Conservation (phyloP, 2,113 vertebrate genomes). For the Stictonetta naevosa region DNA sequence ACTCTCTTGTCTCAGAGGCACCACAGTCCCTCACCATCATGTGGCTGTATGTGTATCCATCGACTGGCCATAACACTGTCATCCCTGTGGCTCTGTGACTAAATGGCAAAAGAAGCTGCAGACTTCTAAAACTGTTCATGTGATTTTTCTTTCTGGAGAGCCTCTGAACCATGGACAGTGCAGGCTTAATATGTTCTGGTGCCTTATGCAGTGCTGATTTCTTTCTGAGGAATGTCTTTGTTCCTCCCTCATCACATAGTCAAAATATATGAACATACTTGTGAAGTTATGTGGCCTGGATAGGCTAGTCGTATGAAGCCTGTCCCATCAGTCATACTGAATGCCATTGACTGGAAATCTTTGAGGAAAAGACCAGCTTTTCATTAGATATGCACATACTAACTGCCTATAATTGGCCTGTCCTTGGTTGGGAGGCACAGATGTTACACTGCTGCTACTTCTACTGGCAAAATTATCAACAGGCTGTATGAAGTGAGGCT, state of each 20-base stretch:
- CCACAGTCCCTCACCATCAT: fast-evolving
- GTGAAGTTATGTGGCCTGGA: neutral
- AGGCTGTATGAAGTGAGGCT: neutral
- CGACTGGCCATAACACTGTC: fast-evolving
- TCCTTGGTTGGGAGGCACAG: neutral
- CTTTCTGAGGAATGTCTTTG: neutral
- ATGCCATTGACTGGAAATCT: neutral
- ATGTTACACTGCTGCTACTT: neutral
- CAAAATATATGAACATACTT: neutral
- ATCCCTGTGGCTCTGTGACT: fast-evolving
- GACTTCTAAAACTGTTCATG: neutral
- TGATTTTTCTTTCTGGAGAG: neutral
- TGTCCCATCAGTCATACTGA: neutral
- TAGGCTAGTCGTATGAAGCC: neutral
- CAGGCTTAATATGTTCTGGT: neutral
- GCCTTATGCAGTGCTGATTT: neutral
- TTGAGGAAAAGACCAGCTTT: neutral
- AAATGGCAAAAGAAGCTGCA: neutral
- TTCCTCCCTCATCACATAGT: neutral
- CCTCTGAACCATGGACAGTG: neutral
- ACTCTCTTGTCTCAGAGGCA: neutral
- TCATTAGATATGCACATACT: neutral
- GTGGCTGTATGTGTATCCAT: neutral
- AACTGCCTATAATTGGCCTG: neutral
- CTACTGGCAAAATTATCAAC: neutral